Conservation (phyloP, 2,888 invertebrate species). For the Megastigmus dorsalis region DNA sequence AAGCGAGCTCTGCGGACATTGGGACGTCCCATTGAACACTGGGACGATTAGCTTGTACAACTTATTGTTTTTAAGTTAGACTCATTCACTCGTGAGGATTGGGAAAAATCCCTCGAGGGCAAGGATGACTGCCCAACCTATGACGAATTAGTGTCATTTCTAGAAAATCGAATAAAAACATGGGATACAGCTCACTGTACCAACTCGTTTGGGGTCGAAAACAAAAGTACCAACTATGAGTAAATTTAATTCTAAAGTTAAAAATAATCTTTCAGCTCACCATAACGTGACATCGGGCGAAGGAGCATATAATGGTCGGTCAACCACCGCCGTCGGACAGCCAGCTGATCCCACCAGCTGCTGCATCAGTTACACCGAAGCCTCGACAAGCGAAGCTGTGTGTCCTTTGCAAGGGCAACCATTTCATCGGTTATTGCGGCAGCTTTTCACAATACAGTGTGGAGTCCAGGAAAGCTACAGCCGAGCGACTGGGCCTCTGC, state of each 20-base stretch:
- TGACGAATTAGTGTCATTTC: neutral
- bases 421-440: neutral
- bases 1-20: neutral
- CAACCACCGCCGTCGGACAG: no score
- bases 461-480: neutral
- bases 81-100: neutral
- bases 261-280: no score
- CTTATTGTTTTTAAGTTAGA: neutral
- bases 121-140: neutral
- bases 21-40: neutral
- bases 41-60: neutral
- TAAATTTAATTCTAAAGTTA: no score
- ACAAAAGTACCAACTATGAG: no score
- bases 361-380: no score
- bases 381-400: neutral
- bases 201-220: neutral
- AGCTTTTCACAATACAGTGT: neutral
- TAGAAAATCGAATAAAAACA: neutral
- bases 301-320: no score
- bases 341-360: no score
- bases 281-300: neutral
- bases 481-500: neutral
- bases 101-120: neutral
- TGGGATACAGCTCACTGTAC: neutral
- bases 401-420: neutral